Evolutionary conservation across 2,797 vertebrate genomes (phyloP).

Genomic region (Siniperca scherzeri): DNA sequence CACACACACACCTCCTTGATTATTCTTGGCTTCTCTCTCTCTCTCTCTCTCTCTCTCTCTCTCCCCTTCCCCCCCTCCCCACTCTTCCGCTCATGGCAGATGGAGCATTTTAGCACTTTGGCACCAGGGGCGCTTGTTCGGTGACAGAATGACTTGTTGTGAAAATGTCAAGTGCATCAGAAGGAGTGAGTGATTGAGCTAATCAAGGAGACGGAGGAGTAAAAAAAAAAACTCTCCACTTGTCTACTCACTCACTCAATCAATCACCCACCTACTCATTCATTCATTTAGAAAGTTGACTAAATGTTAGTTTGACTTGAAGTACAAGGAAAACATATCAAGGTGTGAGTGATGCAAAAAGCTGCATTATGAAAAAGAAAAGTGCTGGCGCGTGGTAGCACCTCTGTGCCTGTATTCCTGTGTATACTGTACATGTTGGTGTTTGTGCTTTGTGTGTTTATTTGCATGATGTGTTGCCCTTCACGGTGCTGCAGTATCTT

Average conservation of each 20-base stretch:
- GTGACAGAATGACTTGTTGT: slow-evolving; percentile 80
- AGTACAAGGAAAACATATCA: slow-evolving; percentile 13
- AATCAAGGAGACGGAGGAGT: slow-evolving; percentile 80
- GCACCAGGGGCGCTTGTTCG: slow-evolving; percentile 78
- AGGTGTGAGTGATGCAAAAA: slow-evolving; percentile 19
- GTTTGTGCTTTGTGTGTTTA: slow-evolving; percentile 58
- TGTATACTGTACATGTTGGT: slow-evolving; percentile 30
- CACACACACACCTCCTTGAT: slow-evolving; percentile 46
- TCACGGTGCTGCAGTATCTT: slow-evolving; percentile 66
- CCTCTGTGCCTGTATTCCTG: slow-evolving; percentile 32
- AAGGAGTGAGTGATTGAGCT: slow-evolving; percentile 81
- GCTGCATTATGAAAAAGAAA: not conserved
- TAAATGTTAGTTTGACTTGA: slow-evolving; percentile 49
- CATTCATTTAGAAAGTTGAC: slow-evolving; percentile 66
- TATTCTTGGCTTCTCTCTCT: slow-evolving; percentile 56
- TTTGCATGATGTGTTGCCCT: slow-evolving; percentile 73
- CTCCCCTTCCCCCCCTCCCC: slow-evolving; percentile 10
- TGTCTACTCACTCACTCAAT: slow-evolving; percentile 56
- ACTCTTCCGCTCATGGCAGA: slow-evolving; percentile 75
- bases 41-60: not conserved
- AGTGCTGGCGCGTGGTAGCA: not conserved
- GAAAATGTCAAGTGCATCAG: slow-evolving; percentile 85
- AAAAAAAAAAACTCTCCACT: slow-evolving; percentile 55
- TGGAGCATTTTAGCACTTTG: slow-evolving; percentile 80
- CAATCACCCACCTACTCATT: slow-evolving; percentile 62